Base-by-base conservation (phyloP, 1,140 invertebrate genomes). In the Drosophila sproati region DNA sequence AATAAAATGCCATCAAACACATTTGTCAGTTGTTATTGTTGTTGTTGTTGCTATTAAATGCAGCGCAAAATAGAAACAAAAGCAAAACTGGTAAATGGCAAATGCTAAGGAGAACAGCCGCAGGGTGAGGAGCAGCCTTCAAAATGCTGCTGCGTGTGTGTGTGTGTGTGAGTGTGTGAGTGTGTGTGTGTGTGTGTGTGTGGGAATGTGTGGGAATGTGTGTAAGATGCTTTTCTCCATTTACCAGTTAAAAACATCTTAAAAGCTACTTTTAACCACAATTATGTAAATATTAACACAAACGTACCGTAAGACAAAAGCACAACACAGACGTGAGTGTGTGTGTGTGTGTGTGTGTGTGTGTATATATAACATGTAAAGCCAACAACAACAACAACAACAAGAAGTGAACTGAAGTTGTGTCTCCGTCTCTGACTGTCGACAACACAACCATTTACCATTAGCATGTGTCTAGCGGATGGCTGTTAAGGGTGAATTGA, bases 231-330 rank as follows among this genome's bases (percentile, higher is more conserved):
- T 60, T 32, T 52, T 61, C 64, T 67, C 55, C 66, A 79, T 67
- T 73, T 82, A 62, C 50, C 77, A 80, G 85, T 80, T 83, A 80
- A 89, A 85, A 88, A 88, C 85, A 88, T 88, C 85, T 88, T 88
- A 88, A 89, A 83, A 88, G 83, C 85, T 88, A 88, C 83, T 88
- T 81, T 82, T 76, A 88, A 80, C 83, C 83, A 83, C 83, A 88
- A 89, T 88, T 88, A 89, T 88, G 85, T 89, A 89, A 88, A 88
- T 88, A 88, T 88, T 83, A 82, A 82, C 80, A 82, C 78, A 82
- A 82, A 82, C 61, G 52, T 43, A 73, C 43, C 34, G 10, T 62
- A 82, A 77, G 77, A 87, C 73, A 87, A 87, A 79, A 71, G 72
- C 66, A 71, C 66, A 75, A 67, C 8, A 61, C 29, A 32, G 31